phyloP scores from a whole-genome alignment of 2,888 invertebrate species.

The Syrista parreyssii region DNA sequence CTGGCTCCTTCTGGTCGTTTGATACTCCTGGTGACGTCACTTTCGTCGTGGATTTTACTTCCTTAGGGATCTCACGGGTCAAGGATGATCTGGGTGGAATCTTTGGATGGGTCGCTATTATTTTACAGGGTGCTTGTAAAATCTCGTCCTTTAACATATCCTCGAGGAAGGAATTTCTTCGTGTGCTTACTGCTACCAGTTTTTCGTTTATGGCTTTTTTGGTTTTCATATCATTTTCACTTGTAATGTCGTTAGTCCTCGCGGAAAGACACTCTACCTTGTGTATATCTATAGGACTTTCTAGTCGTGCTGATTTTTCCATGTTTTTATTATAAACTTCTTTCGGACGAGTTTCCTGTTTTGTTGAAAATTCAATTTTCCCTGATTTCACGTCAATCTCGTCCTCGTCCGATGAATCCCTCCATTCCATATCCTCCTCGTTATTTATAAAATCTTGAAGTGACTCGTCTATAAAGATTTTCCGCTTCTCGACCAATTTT shows the following conservation, averaged over 20 bases:
- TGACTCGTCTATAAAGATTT: constrained; percentile 31
- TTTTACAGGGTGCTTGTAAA: constrained; percentile 27
- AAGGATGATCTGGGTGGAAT: neutral
- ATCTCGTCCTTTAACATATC: constrained; percentile 47
- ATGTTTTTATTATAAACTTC: constrained; percentile 9
- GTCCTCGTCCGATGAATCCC: constrained; percentile 20
- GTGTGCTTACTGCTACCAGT: constrained; percentile 31
- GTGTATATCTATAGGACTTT: neutral
- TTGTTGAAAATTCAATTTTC: neutral
- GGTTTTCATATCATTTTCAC: neutral
- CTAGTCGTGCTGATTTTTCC: constrained; percentile 1
- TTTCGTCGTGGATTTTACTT: neutral
- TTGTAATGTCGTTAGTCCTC: neutral
- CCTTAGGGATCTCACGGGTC: neutral
- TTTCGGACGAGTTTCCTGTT: neutral
- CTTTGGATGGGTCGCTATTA: constrained; percentile 42
- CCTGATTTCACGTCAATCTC: neutral
- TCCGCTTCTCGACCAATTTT: constrained; percentile 11
- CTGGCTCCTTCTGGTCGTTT: neutral
- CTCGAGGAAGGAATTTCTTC: constrained; percentile 53
- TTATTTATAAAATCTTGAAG: constrained; percentile 30
- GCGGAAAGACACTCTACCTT: neutral
- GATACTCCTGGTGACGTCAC: neutral
- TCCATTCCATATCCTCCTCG: constrained; percentile 13
- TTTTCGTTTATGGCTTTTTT: neutral